Base-by-base conservation (phyloP, 2,888 invertebrate genomes). In the Penaeus monodon region DNA sequence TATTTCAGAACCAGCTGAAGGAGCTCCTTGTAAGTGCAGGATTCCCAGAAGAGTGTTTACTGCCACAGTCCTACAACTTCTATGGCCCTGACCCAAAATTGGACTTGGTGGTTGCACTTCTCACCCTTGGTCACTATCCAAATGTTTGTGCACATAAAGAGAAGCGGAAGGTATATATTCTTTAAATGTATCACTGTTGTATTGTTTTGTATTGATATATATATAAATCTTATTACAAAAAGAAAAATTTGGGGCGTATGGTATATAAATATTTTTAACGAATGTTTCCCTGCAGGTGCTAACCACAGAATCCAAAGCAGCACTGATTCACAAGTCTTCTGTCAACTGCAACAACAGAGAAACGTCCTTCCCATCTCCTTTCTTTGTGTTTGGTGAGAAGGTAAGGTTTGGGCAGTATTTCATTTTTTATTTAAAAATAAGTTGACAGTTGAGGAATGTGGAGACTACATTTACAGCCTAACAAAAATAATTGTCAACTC, bases 341-440 rank as follows among this genome's bases (percentile, higher is more conserved):
- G 98, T 99, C 6, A 98, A 99, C 93, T 97, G 97, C 92, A 96
- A 95, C 91, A 96, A 96, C 92, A 93, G 94, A 81, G 96, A 96
- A 81, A 95, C 96, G 88, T 94, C 94, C 90, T 99, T 99, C 92
- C 96, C 97, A 0, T 98, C 96, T 90, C 99, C 99, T 0, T 96
- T 98, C 92, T 98, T 99, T 92, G 97, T 99, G 86, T 99, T 99
- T 92, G 98, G 99, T 0, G 99, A 99, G 93, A 99, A 99, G 89
- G 88, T 88, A 38, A 74, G 81, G 27, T 20, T 24, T 49, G 27
- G 27, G 27, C 27, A 20, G 27, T 22, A 24, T 38, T 10, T 49
- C 17, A 1, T 33, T 49, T 65, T 33, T 14, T 2, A 64, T 22
- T 29, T 63, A 33, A 14, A 57, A 17, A 44, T 81, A 33, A 8